Evolutionary conservation across 2,797 vertebrate genomes (phyloP).

Genomic region (Cossypha heuglini): DNA sequence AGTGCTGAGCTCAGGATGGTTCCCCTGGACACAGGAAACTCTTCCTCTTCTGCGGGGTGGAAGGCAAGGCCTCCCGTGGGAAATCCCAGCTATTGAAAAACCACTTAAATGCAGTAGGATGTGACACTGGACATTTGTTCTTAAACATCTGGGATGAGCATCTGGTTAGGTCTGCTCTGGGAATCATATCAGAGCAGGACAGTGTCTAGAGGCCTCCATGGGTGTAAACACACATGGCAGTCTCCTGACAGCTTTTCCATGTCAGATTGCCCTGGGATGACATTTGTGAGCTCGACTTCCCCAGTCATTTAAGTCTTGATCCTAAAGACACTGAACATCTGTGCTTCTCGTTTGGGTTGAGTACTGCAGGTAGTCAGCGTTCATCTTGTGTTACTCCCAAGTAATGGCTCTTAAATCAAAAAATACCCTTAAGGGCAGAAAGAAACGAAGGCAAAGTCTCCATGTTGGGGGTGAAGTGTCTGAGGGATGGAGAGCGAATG

Average conservation of each 20-base stretch:
- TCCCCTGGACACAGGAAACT: neutral
- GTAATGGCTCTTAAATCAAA: neutral
- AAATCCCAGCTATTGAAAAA: neutral
- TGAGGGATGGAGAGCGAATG: fast-evolving
- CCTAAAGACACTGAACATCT: neutral
- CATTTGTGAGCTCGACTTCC: neutral
- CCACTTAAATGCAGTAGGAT: neutral
- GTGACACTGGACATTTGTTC: neutral
- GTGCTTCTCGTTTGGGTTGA: neutral
- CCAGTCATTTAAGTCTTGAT: neutral
- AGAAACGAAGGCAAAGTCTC: neutral
- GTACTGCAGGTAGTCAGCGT: neutral
- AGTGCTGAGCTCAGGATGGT: neutral
- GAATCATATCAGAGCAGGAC: neutral
- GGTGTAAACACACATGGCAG: neutral
- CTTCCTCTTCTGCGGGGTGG: neutral
- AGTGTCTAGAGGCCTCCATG: neutral
- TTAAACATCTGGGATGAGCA: neutral
- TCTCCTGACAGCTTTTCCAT: neutral
- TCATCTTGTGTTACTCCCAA: neutral
- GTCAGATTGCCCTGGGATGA: neutral
- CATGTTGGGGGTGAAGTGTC: fast-evolving
- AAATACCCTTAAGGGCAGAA: neutral
- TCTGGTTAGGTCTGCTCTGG: neutral
- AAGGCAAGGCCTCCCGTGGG: neutral